A percentile compares a stretch with the other conserved stretches of the same genome.
Conservation (phyloP, 2,888 invertebrate species). For the Lobophora halterata region DNA sequence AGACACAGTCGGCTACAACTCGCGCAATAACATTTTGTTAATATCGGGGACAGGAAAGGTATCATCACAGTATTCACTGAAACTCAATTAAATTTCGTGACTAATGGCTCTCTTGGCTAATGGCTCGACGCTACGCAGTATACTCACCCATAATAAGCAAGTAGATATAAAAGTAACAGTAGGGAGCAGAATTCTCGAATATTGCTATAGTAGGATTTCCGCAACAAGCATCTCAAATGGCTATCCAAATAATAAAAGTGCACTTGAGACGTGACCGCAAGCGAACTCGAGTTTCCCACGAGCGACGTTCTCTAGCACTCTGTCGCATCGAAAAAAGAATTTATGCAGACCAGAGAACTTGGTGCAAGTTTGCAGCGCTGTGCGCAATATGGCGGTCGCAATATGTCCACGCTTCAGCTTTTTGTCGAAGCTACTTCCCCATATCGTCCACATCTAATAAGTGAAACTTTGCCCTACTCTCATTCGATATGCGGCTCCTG, state of each 20-base stretch:
- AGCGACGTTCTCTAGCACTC: constrained; percentile 34
- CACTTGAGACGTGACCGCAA: constrained; percentile 42
- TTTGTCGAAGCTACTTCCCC: constrained; percentile 72
- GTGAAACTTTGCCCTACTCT: constrained; percentile 69
- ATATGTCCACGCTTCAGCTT: constrained; percentile 69
- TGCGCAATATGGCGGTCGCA: constrained; percentile 63
- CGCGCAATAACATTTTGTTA: constrained; percentile 32
- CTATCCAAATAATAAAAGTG: constrained; percentile 50
- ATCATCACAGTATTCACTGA: constrained; percentile 22
- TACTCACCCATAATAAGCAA: too few species aligned
- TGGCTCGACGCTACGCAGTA: too few species aligned
- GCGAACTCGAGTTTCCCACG: constrained; percentile 44
- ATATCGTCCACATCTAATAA: constrained; percentile 76
- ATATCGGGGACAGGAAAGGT: constrained; percentile 24
- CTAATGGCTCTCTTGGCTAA: background rate
- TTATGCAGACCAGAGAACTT: constrained; percentile 61
- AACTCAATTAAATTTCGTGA: constrained; percentile 13
- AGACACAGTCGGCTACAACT: constrained; percentile 38
- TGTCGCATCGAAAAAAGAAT: constrained; percentile 48
- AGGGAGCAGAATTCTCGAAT: constrained; percentile 2
- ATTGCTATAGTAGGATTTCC: constrained; percentile 15
- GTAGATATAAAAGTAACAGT: background rate
- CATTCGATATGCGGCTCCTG: constrained; percentile 73
- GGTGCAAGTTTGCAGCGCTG: constrained; percentile 68
- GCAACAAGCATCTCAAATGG: constrained; percentile 22